Evolutionary conservation across 2,888 invertebrate species (phyloP), one percentile per base, ranked within the genome.

Genomic region (Neoitamus cyanurus): DNA sequence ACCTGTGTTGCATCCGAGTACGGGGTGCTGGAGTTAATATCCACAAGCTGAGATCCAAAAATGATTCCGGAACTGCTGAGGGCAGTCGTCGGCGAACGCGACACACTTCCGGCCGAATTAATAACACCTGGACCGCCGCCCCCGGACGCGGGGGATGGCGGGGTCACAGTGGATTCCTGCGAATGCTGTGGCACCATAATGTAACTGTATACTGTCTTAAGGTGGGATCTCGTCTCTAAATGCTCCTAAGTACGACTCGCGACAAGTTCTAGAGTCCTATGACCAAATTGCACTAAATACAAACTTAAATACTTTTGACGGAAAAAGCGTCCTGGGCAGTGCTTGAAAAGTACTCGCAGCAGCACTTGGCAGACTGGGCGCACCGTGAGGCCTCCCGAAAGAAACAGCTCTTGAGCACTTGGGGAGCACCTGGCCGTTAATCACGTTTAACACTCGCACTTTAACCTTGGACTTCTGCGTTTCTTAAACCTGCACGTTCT

Each of bases 1-100:
- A 97, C 97, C 96, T 97, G 96, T 89, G 99, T 99, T 87, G 99
- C 99, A 93, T 99, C 99, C 90, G 98, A 97, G 93, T 99, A 99
- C 86, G 99, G 99, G 86, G 98, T 99, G 83, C 95, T 93, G 37
- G 98, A 98, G 91, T 96, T 96, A 92, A 96, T 95, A 93, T 96
- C 95, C 92, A 98, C 96, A 89, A 95, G 93, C 91, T 97, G 96
- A 85, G 98, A 98, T 88, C 98, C 98, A 92, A 98, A 98, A 90
- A 96, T 93, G 87, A 95, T 94, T 88, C 83, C 86, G 28, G 82
- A 69, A 37, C 42, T 69, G 34, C 30, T 78, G 1, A 83, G 25
- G 30, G 84, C 25, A 84, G 84, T 30, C 20, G 58, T 9, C 69
- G 70, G 1, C 30, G 84, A 70, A 20, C 34, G 68, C 31, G 70